Percentiles rank a stretch among this genome's conserved stretches.
Conservation (phyloP, 2,797 vertebrate genomes). For the Percopsis omiscomaycus region DNA sequence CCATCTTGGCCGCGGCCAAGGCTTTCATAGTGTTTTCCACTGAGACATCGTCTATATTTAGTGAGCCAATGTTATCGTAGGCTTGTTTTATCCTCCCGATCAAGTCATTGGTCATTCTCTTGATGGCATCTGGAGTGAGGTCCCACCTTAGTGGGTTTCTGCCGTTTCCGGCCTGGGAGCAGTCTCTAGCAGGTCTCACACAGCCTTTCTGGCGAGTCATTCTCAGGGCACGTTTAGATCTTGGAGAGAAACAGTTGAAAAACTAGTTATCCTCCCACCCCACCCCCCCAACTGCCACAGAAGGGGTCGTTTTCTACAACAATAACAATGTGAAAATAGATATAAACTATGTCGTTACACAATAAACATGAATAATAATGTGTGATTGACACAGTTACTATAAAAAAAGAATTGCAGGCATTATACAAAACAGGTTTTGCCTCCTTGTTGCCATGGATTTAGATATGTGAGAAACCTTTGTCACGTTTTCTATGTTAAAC, state of each 20-base stretch:
- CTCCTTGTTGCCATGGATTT: too few species aligned
- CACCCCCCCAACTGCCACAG: too few species aligned
- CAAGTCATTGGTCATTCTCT: slow-evolving; percentile 77
- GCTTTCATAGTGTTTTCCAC: slow-evolving; percentile 85
- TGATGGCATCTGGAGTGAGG: slow-evolving; percentile 86
- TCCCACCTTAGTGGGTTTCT: slow-evolving; percentile 85
- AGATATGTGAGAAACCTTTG: too few species aligned
- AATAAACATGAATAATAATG: too few species aligned
- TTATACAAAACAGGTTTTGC: too few species aligned
- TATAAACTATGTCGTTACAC: too few species aligned
- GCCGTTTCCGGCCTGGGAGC: slow-evolving; percentile 59
- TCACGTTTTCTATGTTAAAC: too few species aligned
- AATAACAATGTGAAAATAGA: background rate
- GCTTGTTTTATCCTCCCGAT: slow-evolving; percentile 82
- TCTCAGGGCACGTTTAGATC: slow-evolving; percentile 61
- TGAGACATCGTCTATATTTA: slow-evolving; percentile 78
- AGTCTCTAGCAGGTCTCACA: slow-evolving; percentile 55
- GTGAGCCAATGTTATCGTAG: slow-evolving; percentile 81
- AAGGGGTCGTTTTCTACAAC: background rate
- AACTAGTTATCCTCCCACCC: too few species aligned
- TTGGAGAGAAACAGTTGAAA: slow-evolving; percentile 48
- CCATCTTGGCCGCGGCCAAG: slow-evolving; percentile 84
- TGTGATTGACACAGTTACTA: too few species aligned
- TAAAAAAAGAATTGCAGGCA: too few species aligned
- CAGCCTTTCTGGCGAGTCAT: slow-evolving; percentile 82